Evolutionary conservation across 2,113 vertebrate genomes (phyloP), one percentile per base, ranked within the genome.

Genomic region (Peucedramus taeniatus): DNA sequence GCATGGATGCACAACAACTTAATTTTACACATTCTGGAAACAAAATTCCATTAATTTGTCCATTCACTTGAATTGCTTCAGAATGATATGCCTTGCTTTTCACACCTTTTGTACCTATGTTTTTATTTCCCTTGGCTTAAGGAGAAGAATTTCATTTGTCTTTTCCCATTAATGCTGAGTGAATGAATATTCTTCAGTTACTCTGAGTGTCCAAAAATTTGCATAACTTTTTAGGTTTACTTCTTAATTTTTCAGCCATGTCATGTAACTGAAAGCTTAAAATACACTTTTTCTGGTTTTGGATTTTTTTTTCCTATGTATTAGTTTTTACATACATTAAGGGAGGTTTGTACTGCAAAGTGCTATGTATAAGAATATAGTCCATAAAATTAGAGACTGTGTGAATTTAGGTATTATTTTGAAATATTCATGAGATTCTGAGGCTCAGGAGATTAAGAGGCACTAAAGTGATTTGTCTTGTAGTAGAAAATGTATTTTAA

Each of bases 361-460:
- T 80, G 31, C 15, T 50, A 0, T 22, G 12, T 54, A 22, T 56
- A 80, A 77, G 33, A 57, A 66, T 78, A 60, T 72, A 76, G 72
- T 88, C 71, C 59, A 24, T 79, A 61, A 77, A 88, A 66, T 76
- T 93, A 69, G 37, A 30, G 11, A 87, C 64, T 83, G 12, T 77
- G 59, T 83, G 76, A 94, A 87, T 92, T 72, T 47, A 80, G 59
- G 59, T 88, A 57, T 85, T 94, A 56, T 18, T 90, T 81, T 90
- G 76, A 90, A 94, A 92, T 90, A 93, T 90, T 93, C 15, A 81
- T 94, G 83, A 86, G 68, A 81, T 70, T 93, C 33, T 11, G 3
- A 60, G 87, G 68, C 87, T 95, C 64, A 78, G 51, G 51, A 93
- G 93, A 93, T 96, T 93, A 96, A 88, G 68, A 83, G 35, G 42